Evolutionary conservation across 2,888 invertebrate species (phyloP).

Genomic region (Synergus japonicus): DNA sequence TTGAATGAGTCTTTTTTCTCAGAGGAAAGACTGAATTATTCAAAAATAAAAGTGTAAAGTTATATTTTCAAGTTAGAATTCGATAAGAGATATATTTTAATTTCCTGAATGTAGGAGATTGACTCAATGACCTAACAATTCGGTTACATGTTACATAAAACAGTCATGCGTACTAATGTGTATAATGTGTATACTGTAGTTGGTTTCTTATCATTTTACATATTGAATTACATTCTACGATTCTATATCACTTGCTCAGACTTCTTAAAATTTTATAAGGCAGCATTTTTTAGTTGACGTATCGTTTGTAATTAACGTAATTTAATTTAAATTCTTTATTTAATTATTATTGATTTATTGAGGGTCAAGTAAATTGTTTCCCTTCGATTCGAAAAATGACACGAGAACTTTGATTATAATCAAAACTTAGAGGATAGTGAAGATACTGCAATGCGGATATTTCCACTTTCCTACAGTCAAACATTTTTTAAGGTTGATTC

Average conservation of each 20-base stretch:
- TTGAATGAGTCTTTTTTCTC: background rate
- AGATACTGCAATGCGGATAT: constrained; percentile 18
- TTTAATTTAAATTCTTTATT: background rate
- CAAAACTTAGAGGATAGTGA: background rate
- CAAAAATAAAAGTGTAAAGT: background rate
- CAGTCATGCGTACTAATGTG: background rate
- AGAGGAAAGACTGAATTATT: background rate
- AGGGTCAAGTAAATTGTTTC: background rate
- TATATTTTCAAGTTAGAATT: too few relatives aligned
- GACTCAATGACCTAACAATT: background rate
- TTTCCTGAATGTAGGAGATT: background rate
- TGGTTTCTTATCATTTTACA: background rate
- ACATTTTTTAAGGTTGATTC: background rate
- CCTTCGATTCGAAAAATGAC: background rate
- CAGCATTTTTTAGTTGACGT: background rate
- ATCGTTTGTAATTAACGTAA: background rate
- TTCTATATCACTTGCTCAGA: background rate
- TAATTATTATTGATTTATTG: background rate
- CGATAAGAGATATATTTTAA: too few relatives aligned
- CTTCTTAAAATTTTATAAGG: background rate
- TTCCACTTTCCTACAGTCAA: background rate
- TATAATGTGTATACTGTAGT: background rate
- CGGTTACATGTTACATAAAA: background rate
- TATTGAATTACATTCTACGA: background rate
- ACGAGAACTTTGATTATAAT: background rate